A percentile compares a stretch with the other conserved stretches of the same genome.
These are phyloP conservation scores for Conus ventricosus DNA, from an alignment of 1,140 invertebrate species.

Conservation along the genomic window DNA sequence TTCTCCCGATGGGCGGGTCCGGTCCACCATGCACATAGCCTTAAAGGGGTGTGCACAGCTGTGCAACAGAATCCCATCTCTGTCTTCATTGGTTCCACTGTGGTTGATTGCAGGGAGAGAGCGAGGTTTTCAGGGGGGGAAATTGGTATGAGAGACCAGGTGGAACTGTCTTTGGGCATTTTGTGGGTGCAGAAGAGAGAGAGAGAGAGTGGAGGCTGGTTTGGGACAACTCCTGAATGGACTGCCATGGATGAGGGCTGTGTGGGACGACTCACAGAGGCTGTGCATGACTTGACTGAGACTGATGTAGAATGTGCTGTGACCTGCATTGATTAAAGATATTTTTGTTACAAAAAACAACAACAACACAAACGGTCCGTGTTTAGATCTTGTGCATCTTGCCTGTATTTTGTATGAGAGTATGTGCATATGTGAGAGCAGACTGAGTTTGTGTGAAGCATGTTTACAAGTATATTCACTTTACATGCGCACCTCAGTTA, in stretches of 20 bases:
- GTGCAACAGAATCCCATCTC: too few species aligned
- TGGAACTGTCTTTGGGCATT: neutral
- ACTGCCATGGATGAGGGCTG: neutral
- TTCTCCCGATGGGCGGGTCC: too few species aligned
- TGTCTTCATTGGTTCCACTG: too few species aligned
- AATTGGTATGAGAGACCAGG: neutral
- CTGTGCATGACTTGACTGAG: neutral
- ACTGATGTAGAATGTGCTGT: constrained; percentile 30
- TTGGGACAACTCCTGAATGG: neutral
- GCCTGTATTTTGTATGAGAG: neutral
- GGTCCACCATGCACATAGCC: too few species aligned
- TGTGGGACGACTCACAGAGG: neutral
- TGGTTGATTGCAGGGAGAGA: too few species aligned
- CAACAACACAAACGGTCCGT: too few species aligned
- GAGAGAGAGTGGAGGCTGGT: neutral
- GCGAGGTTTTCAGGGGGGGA: neutral
- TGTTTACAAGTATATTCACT: too few species aligned
- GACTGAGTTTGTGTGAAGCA: neutral
- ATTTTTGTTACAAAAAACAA: constrained; percentile 28
- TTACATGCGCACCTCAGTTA: too few species aligned
- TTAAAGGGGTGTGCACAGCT: too few species aligned
- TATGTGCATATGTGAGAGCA: neutral
- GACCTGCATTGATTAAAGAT: constrained; percentile 20
- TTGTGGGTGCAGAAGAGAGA: neutral
- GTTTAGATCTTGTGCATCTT: neutral